phyloP scores from a whole-genome alignment of 2,888 invertebrate genomes.

The Agelastica alni region DNA sequence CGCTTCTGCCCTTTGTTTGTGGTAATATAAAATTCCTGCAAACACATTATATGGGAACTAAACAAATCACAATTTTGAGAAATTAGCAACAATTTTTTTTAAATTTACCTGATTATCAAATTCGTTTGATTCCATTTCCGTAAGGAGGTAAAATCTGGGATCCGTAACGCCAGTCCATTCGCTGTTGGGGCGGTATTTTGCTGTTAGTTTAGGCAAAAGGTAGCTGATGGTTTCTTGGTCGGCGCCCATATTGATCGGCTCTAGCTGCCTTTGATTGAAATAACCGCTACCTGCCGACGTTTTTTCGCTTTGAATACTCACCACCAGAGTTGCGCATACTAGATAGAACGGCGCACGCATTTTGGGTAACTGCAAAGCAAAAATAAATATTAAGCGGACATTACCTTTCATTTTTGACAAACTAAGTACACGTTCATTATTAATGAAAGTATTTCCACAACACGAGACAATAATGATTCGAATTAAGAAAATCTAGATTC shows the following conservation, averaged over 20 bases:
- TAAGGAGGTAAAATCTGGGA: conserved; percentile 55
- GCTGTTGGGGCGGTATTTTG: conserved; percentile 57
- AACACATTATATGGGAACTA: too few species aligned
- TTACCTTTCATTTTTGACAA: too few species aligned
- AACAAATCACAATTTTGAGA: too few species aligned
- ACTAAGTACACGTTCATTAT: too few species aligned
- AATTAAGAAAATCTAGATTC: too few species aligned
- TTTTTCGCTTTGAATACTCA: conserved; percentile 49
- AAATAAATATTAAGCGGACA: background rate
- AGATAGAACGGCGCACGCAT: conserved; percentile 54
- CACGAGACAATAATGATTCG: too few species aligned
- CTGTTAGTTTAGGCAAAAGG: conserved; percentile 59
- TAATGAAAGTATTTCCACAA: too few species aligned
- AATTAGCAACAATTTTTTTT: too few species aligned
- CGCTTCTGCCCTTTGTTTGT: too few species aligned
- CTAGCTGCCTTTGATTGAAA: conserved; percentile 41
- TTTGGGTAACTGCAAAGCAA: conserved; percentile 32
- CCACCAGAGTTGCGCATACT: conserved; percentile 51
- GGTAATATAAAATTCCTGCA: too few species aligned
- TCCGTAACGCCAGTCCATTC: conserved; percentile 53
- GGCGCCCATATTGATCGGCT: conserved; percentile 48
- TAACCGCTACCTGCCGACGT: conserved; percentile 7
- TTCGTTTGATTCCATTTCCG: conserved; percentile 46
- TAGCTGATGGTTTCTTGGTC: conserved; percentile 55
- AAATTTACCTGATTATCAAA: conserved; percentile 23